Evolutionary conservation across 2,113 vertebrate genomes (phyloP), one percentile per base, ranked within the genome.

Genomic region (Austrofundulus limnaeus): DNA sequence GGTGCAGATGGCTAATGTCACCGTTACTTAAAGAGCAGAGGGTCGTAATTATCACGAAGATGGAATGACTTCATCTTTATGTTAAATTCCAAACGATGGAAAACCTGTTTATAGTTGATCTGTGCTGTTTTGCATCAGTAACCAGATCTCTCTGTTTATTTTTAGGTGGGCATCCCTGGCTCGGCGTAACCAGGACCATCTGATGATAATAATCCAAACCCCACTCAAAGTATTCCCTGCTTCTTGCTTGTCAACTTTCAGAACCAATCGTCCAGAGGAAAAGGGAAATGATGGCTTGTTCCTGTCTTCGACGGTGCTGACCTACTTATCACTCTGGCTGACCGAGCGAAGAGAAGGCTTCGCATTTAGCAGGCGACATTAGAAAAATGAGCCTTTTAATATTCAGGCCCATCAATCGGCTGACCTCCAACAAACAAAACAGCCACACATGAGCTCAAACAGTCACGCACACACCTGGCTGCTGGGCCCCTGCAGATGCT

Each of bases 341-440:
- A 21, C 51, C 47, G 1, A 28, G 19, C 15, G 19, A 60, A 63
- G 37, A 53, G 53, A 75, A 70, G 80, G 75, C 51, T 21, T 74
- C 42, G 56, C 64, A 64, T 86, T 84, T 79, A 66, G 49, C 45
- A 62, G 54, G 20, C 52, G 42, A 16, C 45, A n/a, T 46, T 50
- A 21, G 55, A 41, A 19, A 46, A 66, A 58, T 56, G 61, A 37
- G 25, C 66, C 72, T 52, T 54, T 78, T 76, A 60, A 61, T 58
- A 61, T 56, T 72, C 75, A 50, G 14, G 20, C 47, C 47, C 75
- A 84, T 81, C 49, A 74, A 88, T 85, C 72, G 48, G 20, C 78
- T 70, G 66, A 71, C 75, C 67, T 66, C 41, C 41, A 55, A 13
- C 49, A 65, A 31, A 68, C 63, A 79, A 50, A 41, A 74, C 43